A percentile compares a stretch with the other conserved stretches of the same genome.
Evolutionary conservation across 2,797 vertebrate genomes (phyloP).

Genomic region (Picus viridis): DNA sequence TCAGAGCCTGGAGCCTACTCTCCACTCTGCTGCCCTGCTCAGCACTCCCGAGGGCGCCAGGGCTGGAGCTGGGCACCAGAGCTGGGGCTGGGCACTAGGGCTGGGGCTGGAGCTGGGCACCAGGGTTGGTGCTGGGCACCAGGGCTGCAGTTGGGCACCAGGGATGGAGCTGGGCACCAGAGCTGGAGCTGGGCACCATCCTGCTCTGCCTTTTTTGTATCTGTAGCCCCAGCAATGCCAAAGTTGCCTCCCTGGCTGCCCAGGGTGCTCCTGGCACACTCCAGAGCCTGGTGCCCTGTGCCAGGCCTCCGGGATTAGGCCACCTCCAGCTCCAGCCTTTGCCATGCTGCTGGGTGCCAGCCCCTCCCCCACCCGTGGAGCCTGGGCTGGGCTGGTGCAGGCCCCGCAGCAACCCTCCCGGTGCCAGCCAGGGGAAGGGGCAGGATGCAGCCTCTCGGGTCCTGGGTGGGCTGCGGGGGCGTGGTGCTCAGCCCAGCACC

Average conservation of each 20-base stretch:
- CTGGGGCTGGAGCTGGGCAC: too few species aligned
- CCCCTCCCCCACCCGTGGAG: background rate
- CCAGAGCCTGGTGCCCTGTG: background rate
- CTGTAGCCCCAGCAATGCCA: conserved; percentile 17
- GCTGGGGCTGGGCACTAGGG: too few species aligned
- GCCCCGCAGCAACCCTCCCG: background rate
- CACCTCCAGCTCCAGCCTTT: conserved; percentile 31
- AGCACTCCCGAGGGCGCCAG: too few species aligned
- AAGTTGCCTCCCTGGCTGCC: background rate
- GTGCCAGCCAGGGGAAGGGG: background rate
- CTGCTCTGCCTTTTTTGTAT: background rate
- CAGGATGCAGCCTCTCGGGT: background rate
- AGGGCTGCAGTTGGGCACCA: too few species aligned
- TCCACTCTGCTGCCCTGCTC: background rate
- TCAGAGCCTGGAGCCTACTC: background rate
- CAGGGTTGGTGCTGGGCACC: too few species aligned
- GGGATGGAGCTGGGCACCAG: too few species aligned
- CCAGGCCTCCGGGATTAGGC: conserved; percentile 47
- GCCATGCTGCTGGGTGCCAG: conserved; percentile 5
- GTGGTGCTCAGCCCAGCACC: background rate
- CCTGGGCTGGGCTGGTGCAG: background rate
- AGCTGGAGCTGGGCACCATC: background rate
- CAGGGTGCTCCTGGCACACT: background rate
- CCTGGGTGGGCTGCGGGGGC: too few species aligned
- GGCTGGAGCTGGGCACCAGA: too few species aligned